Percentiles rank a stretch among this genome's conserved stretches.
phyloP scores from a whole-genome alignment of 2,888 invertebrate species.

The Salticus scenicus region DNA sequence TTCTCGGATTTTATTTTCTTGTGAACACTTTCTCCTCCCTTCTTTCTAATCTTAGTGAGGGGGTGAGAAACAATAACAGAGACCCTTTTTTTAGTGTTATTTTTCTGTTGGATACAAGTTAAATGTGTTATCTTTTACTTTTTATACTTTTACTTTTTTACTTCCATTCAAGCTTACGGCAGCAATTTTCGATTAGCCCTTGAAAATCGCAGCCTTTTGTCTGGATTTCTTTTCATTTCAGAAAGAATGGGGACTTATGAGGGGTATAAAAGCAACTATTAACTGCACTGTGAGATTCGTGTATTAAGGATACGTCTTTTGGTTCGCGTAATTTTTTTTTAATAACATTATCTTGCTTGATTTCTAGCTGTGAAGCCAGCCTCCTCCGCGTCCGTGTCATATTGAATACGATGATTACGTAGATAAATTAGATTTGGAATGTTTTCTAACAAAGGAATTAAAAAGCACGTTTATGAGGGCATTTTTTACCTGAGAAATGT shows the following conservation, averaged over 20 bases:
- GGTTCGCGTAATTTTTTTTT: background rate
- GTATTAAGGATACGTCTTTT: background rate
- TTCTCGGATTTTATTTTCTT: constrained; percentile 33
- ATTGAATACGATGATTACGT: background rate
- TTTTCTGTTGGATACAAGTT: constrained; percentile 5
- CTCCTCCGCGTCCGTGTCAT: background rate
- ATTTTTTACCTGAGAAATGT: background rate
- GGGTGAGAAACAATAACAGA: constrained; percentile 10
- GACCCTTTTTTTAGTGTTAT: constrained; percentile 17
- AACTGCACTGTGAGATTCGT: background rate
- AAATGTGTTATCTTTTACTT: constrained; percentile 13
- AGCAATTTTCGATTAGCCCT: constrained; percentile 22
- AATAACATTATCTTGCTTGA: background rate
- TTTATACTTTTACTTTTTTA: background rate
- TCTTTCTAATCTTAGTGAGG: background rate
- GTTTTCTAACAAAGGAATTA: background rate
- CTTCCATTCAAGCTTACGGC: background rate
- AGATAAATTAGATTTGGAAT: constrained; percentile 9
- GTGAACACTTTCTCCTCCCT: background rate
- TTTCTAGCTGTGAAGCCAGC: background rate
- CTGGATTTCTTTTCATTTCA: background rate
- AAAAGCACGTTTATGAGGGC: background rate
- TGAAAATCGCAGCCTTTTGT: background rate
- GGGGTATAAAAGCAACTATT: constrained; percentile 5
- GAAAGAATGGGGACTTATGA: constrained; percentile 1